These are phyloP conservation scores for Lutjanus erythropterus DNA, from an alignment of 2,113 vertebrate species.

Conservation along the genomic window DNA sequence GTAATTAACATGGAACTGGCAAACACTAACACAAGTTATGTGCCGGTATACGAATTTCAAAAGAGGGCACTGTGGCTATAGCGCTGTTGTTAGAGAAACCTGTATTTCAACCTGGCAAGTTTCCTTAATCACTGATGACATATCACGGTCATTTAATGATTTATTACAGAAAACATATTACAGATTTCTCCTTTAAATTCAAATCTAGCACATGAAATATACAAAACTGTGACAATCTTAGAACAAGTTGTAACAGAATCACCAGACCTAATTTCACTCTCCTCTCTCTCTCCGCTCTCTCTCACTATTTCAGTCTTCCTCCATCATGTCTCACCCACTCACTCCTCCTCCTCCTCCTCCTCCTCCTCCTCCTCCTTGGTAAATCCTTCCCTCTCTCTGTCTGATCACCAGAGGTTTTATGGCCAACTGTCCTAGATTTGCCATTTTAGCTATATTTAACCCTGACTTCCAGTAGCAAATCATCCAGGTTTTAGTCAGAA, in stretches of 20 bases:
- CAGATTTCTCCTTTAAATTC: too few relatives aligned
- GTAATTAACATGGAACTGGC: too few relatives aligned
- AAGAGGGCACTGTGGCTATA: too few relatives aligned
- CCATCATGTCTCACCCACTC: conserved; percentile 57
- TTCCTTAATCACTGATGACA: too few relatives aligned
- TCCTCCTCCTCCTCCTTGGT: conserved; percentile 38
- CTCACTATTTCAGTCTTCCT: conserved; percentile 58
- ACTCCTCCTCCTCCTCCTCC: conserved; percentile 28
- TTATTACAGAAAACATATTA: too few relatives aligned
- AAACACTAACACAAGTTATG: too few relatives aligned
- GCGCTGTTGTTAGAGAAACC: too few relatives aligned
- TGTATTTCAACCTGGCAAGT: too few relatives aligned
- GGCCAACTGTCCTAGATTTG: conserved; percentile 81
- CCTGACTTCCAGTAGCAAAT: conserved; percentile 62
- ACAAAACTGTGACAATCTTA: neutral
- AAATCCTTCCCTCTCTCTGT: conserved; percentile 59
- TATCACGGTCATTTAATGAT: too few relatives aligned
- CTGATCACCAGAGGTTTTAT: conserved; percentile 75
- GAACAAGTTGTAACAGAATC: neutral
- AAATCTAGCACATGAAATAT: neutral
- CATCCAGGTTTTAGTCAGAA: conserved; percentile 43
- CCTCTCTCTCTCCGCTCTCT: conserved; percentile 23
- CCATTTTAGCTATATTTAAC: conserved; percentile 81
- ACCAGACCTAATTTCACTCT: conserved; percentile 37
- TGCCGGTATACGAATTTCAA: too few relatives aligned